phyloP scores from a whole-genome alignment of 2,797 vertebrate species.

The Oryzias sinensis region DNA sequence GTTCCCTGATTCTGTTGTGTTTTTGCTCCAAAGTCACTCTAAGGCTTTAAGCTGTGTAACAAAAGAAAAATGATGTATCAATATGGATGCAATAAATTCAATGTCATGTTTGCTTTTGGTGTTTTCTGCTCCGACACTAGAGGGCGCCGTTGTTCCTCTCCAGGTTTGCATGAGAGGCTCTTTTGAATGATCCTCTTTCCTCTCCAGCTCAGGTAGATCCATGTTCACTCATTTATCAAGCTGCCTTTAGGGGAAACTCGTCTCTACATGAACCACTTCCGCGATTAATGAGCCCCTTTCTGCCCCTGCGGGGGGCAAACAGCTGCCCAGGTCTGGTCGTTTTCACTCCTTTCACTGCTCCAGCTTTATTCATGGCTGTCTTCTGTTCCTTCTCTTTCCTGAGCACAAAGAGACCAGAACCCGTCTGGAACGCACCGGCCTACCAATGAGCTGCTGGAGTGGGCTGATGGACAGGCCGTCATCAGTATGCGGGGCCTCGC shows the following conservation, averaged over 20 bases:
- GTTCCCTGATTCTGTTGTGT: slow-evolving; percentile 32
- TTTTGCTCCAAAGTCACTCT: slow-evolving; percentile 50
- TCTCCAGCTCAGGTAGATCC: slow-evolving; percentile 53
- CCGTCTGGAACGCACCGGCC: slow-evolving; percentile 56
- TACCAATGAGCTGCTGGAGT: slow-evolving; percentile 66
- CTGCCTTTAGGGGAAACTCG: slow-evolving; percentile 52
- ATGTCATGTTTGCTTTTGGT: slow-evolving; percentile 8
- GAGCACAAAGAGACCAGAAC: slow-evolving; percentile 51
- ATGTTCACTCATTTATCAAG: slow-evolving; percentile 59
- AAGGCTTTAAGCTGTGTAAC: slow-evolving; percentile 46
- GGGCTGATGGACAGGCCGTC: slow-evolving; percentile 70
- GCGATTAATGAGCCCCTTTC: slow-evolving; percentile 62
- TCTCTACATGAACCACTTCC: slow-evolving; percentile 51
- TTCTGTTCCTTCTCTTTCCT: slow-evolving; percentile 49
- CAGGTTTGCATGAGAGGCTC: slow-evolving; percentile 1
- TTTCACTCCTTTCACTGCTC: slow-evolving; percentile 49
- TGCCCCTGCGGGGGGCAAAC: slow-evolving; percentile 52
- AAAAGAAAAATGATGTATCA: slow-evolving; percentile 51
- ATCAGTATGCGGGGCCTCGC: slow-evolving; percentile 66
- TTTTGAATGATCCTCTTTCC: slow-evolving; percentile 32
- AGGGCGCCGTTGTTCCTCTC: slow-evolving; percentile 43
- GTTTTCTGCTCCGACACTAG: slow-evolving; percentile 42
- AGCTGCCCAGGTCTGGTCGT: slow-evolving; percentile 54
- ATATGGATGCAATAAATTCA: slow-evolving; percentile 72
- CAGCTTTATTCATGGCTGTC: slow-evolving; percentile 58